These are phyloP conservation scores for Pelochelys cantorii DNA, from an alignment of 2,797 vertebrate genomes.

Conservation along the genomic window DNA sequence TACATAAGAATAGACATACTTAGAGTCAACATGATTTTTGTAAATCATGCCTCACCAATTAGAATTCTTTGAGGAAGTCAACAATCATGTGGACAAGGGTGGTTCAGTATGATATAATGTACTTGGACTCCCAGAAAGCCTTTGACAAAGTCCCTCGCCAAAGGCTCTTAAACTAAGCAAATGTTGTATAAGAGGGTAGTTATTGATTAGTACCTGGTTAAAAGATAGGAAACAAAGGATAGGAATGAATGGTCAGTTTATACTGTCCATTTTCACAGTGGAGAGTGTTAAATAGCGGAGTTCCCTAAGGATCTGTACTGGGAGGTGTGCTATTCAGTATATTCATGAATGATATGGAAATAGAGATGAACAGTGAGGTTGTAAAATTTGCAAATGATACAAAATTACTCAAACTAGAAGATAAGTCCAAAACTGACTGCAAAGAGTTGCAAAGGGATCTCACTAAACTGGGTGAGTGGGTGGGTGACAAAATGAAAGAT, in stretches of 20 bases:
- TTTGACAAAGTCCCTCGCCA: not conserved
- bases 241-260: not conserved
- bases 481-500: not conserved
- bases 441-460: not conserved
- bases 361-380: not conserved
- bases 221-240: not conserved
- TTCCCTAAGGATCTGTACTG: not conserved
- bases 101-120: not conserved
- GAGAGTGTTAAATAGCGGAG: not conserved
- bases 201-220: not conserved
- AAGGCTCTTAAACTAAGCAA: not conserved
- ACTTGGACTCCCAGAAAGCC: not conserved
- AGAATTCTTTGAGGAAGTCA: not conserved
- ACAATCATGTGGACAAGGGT: not conserved
- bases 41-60: not conserved
- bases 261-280: not conserved
- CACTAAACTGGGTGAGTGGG: not conserved
- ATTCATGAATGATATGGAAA: not conserved
- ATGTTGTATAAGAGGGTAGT: not conserved
- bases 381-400: not conserved
- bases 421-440: not conserved
- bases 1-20: not conserved
- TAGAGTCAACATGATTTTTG: not conserved
- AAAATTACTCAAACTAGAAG: not conserved
- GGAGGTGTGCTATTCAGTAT: not conserved